These are phyloP conservation scores for Clinocottus analis DNA, from an alignment of 2,113 vertebrate genomes.

Conservation along the genomic window DNA sequence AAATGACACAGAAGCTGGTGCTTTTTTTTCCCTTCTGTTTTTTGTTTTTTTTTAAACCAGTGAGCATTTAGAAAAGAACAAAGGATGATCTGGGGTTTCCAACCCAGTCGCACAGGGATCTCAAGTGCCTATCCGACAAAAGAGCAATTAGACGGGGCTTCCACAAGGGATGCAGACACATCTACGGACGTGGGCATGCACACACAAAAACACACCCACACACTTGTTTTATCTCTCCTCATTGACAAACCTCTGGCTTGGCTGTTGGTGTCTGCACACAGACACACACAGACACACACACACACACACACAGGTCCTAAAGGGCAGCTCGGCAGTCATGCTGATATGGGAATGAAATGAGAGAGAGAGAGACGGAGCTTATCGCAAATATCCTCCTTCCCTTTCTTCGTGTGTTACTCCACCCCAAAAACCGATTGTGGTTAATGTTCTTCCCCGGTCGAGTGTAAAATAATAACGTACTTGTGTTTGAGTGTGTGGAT, in stretches of 20 bases:
- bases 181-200: constrained; percentile 25
- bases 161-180: constrained; percentile 26
- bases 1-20: constrained; percentile 62
- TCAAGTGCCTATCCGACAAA: constrained; percentile 57
- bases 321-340: constrained; percentile 47
- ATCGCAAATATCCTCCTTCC: constrained; percentile 59
- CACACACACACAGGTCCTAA: constrained; percentile 37
- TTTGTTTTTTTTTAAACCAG: constrained; percentile 25
- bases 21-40: background rate
- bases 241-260: constrained; percentile 26
- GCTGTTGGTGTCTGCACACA: constrained; percentile 15
- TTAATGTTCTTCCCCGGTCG: constrained; percentile 10
- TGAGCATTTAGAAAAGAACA: constrained; percentile 55
- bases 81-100: constrained; percentile 59
- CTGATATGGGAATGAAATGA: constrained; percentile 71
- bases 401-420: constrained; percentile 2
- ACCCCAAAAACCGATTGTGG: constrained; percentile 37
- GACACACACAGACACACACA: constrained; percentile 27
- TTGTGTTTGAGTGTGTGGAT: constrained; percentile 13
- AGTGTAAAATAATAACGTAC: background rate
- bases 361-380: constrained; percentile 38
- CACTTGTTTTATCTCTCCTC: constrained; percentile 30
- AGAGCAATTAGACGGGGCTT: constrained; percentile 70
- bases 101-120: constrained; percentile 51
- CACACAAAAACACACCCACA: constrained; percentile 1